Percentiles rank a stretch among this genome's conserved stretches.
Conservation (phyloP, 2,113 vertebrate species). For the Ia io region DNA sequence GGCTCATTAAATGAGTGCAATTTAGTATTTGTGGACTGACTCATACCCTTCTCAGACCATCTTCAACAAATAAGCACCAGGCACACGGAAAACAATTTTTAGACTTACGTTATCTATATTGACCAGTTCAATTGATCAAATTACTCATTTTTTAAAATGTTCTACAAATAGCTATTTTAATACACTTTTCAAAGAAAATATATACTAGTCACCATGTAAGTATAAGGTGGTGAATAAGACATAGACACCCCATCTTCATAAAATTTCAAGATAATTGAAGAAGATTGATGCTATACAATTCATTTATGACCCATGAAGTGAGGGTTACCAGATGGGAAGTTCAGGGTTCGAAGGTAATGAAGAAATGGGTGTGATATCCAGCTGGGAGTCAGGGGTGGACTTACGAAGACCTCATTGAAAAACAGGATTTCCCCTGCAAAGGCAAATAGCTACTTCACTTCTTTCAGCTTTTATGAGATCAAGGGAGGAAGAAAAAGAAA, state of each 20-base stretch:
- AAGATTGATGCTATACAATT: not conserved
- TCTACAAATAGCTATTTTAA: not conserved
- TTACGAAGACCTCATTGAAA: not conserved
- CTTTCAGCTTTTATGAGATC: not conserved
- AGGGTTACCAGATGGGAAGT: not conserved
- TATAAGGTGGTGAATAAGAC: not conserved
- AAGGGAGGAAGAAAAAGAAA: not conserved
- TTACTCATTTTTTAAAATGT: not conserved
- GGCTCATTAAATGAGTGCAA: not conserved
- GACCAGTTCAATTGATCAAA: not conserved
- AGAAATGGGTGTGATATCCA: not conserved
- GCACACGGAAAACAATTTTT: not conserved
- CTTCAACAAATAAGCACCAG: not conserved
- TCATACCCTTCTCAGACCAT: not conserved
- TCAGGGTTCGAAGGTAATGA: not conserved
- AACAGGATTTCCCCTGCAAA: not conserved
- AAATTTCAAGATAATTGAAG: not conserved
- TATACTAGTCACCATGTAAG: not conserved
- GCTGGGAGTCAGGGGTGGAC: accelerated
- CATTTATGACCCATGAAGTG: not conserved
- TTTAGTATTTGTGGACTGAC: not conserved
- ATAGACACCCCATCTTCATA: not conserved
- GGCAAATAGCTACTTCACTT: not conserved
- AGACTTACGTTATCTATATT: not conserved
- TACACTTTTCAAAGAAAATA: not conserved